These are phyloP conservation scores for Lytechinus variegatus DNA, from an alignment of 35 echinoderm and acorn worm species.

Conservation along the genomic window DNA sequence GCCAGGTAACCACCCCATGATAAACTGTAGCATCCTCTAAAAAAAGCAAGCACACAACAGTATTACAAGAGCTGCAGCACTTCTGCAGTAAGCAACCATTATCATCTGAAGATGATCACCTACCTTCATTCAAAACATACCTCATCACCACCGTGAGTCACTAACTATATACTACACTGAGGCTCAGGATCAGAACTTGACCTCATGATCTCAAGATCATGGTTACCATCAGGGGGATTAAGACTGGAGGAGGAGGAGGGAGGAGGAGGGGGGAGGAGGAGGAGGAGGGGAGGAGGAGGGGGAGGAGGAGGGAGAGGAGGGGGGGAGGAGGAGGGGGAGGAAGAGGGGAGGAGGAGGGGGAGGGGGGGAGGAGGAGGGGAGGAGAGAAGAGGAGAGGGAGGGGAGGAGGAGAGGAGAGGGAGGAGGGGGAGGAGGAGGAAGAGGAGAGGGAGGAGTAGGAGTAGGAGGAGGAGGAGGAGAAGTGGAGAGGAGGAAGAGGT, in stretches of 20 bases:
- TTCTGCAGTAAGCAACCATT: background rate
- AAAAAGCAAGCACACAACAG: background rate
- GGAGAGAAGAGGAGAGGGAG: too few species aligned
- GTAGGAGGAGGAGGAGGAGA: background rate
- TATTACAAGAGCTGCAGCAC: background rate
- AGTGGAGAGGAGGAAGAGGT: background rate
- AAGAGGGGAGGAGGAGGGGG: too few species aligned
- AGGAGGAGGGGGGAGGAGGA: background rate
- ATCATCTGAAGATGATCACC: background rate
- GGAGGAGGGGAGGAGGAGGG: too few species aligned
- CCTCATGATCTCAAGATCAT: background rate
- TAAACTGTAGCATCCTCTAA: background rate
- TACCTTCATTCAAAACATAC: background rate
- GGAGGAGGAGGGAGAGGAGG: too few species aligned
- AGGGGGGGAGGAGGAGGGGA: too few species aligned
- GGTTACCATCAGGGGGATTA: background rate
- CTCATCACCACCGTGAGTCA: background rate
- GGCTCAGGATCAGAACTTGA: background rate
- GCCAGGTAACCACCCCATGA: background rate
- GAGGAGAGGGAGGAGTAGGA: background rate
- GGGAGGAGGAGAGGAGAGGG: too few species aligned
- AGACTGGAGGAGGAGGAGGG: background rate
- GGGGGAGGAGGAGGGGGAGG: too few species aligned
- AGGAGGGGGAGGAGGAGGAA: too few species aligned
- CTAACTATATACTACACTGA: background rate